phyloP scores from a whole-genome alignment of 2,113 vertebrate genomes.

The Aix galericulata region DNA sequence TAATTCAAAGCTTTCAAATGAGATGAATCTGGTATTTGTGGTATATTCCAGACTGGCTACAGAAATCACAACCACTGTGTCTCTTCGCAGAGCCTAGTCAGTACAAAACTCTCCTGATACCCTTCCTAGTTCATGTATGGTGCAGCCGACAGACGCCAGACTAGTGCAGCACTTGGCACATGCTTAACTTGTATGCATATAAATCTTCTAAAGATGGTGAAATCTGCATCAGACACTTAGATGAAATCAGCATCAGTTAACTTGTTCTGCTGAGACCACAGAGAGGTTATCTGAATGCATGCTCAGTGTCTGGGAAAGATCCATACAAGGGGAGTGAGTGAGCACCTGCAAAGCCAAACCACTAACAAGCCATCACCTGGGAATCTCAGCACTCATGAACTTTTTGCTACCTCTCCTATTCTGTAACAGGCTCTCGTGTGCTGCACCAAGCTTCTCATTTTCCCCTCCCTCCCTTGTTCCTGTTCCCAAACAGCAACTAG shows the following conservation, averaged over 20 bases:
- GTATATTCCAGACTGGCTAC: background rate
- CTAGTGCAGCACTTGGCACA: background rate
- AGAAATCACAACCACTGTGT: background rate
- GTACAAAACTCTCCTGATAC: background rate
- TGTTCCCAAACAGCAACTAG: background rate
- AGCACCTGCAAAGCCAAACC: background rate
- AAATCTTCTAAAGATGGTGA: background rate
- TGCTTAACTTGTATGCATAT: background rate
- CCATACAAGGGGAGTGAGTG: rapidly evolving
- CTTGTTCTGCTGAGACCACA: background rate
- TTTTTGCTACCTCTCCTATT: background rate
- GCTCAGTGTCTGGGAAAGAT: background rate
- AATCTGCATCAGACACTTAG: background rate
- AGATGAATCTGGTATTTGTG: constrained; percentile 26
- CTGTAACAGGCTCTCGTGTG: background rate
- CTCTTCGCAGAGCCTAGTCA: background rate
- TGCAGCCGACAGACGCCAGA: background rate
- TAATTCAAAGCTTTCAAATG: constrained; percentile 56
- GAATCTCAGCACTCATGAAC: background rate
- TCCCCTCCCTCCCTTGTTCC: background rate
- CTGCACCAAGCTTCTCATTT: background rate
- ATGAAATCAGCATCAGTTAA: background rate
- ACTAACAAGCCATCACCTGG: background rate
- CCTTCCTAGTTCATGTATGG: background rate
- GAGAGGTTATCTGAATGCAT: background rate